Conservation (phyloP, 2,797 vertebrate species). For the Molothrus ater region DNA sequence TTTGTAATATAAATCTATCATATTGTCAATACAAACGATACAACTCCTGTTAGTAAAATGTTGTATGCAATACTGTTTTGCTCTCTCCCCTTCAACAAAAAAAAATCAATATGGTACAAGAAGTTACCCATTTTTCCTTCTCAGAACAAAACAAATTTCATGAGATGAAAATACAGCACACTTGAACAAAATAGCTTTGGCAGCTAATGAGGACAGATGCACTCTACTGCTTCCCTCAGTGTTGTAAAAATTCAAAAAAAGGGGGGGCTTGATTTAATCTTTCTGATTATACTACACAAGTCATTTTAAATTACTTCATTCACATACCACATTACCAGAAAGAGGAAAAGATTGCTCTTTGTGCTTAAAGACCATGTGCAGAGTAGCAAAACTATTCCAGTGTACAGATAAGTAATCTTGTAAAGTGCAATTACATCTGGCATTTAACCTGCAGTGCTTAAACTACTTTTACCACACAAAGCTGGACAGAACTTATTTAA, state of each 20-base stretch:
- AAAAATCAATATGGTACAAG: not conserved
- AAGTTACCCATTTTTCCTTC: not conserved
- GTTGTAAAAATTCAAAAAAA: not conserved
- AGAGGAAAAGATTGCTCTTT: not conserved
- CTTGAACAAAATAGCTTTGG: not conserved
- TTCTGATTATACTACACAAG: not conserved
- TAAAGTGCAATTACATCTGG: constrained; percentile 3
- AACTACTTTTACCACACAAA: not conserved
- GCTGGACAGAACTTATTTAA: not conserved
- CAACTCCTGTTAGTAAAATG: not conserved
- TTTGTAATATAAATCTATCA: not conserved
- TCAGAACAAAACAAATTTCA: not conserved
- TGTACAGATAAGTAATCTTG: not conserved
- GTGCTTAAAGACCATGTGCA: not conserved
- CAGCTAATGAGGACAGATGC: not conserved
- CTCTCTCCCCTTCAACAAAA: not conserved
- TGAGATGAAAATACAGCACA: not conserved
- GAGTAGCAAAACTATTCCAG: not conserved
- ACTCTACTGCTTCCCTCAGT: not conserved
- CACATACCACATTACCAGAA: not conserved
- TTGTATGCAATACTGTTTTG: not conserved
- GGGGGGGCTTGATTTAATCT: not conserved
- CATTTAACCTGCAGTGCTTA: not conserved
- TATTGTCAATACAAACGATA: not conserved
- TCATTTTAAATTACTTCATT: not conserved